Conservation (phyloP, 2,797 vertebrate genomes). For the Enteromius paludinosus region DNA sequence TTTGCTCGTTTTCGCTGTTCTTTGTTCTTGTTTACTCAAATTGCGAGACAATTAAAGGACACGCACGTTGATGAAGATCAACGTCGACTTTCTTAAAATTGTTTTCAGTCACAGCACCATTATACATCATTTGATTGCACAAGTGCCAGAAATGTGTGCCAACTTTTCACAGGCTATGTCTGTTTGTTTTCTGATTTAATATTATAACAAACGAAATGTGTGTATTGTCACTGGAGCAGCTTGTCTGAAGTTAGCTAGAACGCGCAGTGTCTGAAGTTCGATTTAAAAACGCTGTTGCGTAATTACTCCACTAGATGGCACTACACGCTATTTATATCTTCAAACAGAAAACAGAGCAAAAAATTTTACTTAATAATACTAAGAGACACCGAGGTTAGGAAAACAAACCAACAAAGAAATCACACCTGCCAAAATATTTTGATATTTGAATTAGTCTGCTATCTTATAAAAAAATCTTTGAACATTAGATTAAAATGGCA, state of each 20-base stretch:
- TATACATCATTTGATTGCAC: not conserved
- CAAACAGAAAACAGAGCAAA: slow-evolving; percentile 65
- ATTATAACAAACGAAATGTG: not conserved
- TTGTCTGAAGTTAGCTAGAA: not conserved
- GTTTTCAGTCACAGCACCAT: not conserved
- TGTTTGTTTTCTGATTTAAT: not conserved
- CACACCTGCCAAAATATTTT: slow-evolving; percentile 76
- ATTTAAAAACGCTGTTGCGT: slow-evolving; percentile 51
- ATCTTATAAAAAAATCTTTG: slow-evolving; percentile 63
- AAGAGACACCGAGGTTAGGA: slow-evolving; percentile 79
- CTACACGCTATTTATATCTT: slow-evolving; percentile 71
- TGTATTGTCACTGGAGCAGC: not conserved
- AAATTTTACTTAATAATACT: slow-evolving; percentile 78
- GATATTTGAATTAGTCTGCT: slow-evolving; percentile 77
- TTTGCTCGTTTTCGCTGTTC: slow-evolving; percentile 63
- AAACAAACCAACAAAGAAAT: slow-evolving; percentile 77
- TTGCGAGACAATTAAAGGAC: slow-evolving; percentile 2
- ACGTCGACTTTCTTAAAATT: not conserved
- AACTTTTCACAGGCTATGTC: not conserved
- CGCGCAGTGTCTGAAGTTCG: not conserved
- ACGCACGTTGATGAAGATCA: not conserved
- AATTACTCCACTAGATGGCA: slow-evolving; percentile 80
- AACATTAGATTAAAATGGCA: slow-evolving; percentile 74
- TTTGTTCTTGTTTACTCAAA: slow-evolving; percentile 27
- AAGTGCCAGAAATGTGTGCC: not conserved